Evolutionary conservation across 2,113 vertebrate genomes (phyloP), one percentile per base, ranked within the genome.

Genomic region (Lichenostomus cassidix): DNA sequence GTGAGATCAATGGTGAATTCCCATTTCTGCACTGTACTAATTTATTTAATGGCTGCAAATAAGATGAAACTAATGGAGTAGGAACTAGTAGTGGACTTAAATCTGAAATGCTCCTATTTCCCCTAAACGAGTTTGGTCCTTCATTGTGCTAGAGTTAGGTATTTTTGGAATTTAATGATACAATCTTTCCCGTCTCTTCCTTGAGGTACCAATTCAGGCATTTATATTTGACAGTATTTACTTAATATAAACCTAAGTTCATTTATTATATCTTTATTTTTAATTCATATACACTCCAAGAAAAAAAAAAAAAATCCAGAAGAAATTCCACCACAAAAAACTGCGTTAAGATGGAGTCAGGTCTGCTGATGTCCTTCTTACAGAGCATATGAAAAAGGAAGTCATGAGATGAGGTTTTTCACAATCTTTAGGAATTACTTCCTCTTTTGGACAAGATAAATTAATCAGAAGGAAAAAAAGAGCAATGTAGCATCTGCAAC

Each of bases 211-310:
- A 84, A 83, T 94, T 81, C 85, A 96, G 92, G 79, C 87, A 69
- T 96, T 97, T 87, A 79, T 89, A 92, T 94, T 87, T 91, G 87
- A 80, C 81, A 92, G 87, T 96, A 95, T 95, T 95, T 94, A 70
- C 93, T 62, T 88, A 83, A 83, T 86, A 86, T 87, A 92, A 91
- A 81, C 49, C 9, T 69, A 81, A 89, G 42, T 93, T 89, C 89
- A 82, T 79, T 81, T 95, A 90, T 59, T n/a, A 7, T 90, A 31
- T 94, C 70, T 92, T 96, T 91, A 81, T 94, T 92, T 91, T 94
- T 63, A 95, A 76, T 90, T 86, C 49, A 49, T 84, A 89, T 86
- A 91, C 92, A 89, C 85, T 90, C 80, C 81, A 56, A 70, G 71
- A n/a, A 37, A 37, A 37, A 37, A 35, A 88, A 86, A 65, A 76